These are phyloP conservation scores for Ditula angustiorana DNA, from an alignment of 2,888 invertebrate genomes.

Conservation along the genomic window DNA sequence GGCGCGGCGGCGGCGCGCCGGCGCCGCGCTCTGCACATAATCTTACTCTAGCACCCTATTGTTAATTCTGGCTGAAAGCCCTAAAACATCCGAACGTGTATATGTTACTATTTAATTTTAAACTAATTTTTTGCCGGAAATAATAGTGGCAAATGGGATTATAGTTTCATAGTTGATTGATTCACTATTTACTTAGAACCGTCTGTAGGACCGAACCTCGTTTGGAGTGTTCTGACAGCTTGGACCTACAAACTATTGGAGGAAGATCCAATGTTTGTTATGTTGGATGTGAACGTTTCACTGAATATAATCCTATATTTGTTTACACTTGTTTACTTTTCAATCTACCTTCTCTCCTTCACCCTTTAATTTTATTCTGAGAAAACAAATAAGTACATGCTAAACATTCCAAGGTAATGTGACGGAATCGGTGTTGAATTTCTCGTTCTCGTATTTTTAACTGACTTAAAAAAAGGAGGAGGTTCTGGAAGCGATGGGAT, in stretches of 20 bases:
- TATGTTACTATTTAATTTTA: constrained; percentile 61
- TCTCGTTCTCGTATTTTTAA: too few relatives aligned
- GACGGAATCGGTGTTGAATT: too few relatives aligned
- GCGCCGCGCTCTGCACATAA: constrained; percentile 54
- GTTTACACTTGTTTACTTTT: constrained; percentile 82
- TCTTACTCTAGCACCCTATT: constrained; percentile 62
- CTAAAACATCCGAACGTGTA: constrained; percentile 54
- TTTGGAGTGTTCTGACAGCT: constrained; percentile 61
- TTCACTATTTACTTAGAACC: constrained; percentile 48
- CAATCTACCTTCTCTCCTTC: constrained; percentile 28
- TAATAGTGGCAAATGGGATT: constrained; percentile 77
- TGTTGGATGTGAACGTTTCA: constrained; percentile 82
- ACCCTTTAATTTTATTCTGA: background rate
- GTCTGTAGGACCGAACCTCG: constrained; percentile 52
- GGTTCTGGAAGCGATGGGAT: too few relatives aligned
- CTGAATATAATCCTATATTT: constrained; percentile 85
- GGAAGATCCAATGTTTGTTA: constrained; percentile 68
- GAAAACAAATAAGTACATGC: too few relatives aligned
- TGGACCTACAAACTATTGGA: constrained; percentile 64
- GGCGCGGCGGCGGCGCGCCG: constrained; percentile 43
- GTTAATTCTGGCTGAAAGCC: constrained; percentile 67
- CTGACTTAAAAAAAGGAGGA: too few relatives aligned
- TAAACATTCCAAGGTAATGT: too few relatives aligned
- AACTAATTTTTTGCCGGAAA: constrained; percentile 62
- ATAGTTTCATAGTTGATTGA: constrained; percentile 67